phyloP scores from a whole-genome alignment of 2,113 vertebrate species.

The Misgurnus anguillicaudatus region DNA sequence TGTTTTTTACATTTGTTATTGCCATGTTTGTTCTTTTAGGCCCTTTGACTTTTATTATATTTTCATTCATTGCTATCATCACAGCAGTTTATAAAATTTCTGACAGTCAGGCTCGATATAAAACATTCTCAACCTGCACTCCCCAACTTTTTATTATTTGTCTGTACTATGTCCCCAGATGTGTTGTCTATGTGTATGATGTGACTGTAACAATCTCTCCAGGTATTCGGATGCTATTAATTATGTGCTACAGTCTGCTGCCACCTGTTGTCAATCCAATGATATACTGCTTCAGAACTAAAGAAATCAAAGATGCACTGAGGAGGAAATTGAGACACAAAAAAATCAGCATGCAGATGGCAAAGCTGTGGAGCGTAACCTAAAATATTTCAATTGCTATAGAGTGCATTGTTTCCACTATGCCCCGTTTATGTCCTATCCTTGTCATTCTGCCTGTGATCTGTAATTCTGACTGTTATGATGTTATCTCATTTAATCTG shows the following conservation, averaged over 20 bases:
- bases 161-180: slow-evolving; percentile 29
- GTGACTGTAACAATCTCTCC: slow-evolving; percentile 47
- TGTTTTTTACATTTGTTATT: slow-evolving; percentile 17
- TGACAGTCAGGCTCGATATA: slow-evolving; percentile 9
- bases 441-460: too few species aligned
- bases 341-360: slow-evolving; percentile 38
- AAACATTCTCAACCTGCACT: slow-evolving; percentile 48
- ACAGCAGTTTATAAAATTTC: slow-evolving; percentile 60
- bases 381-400: not conserved
- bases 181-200: slow-evolving; percentile 64
- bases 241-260: slow-evolving; percentile 37
- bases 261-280: slow-evolving; percentile 66
- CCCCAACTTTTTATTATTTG: slow-evolving; percentile 70
- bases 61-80: slow-evolving; percentile 64
- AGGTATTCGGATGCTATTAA: slow-evolving; percentile 62
- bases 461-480: not conserved
- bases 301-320: slow-evolving; percentile 64
- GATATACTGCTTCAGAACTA: slow-evolving; percentile 54
- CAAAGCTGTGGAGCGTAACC: not conserved
- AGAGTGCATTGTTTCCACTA: not conserved
- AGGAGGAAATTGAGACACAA: slow-evolving; percentile 41
- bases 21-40: slow-evolving; percentile 67
- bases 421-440: not conserved
- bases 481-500: too few species aligned
- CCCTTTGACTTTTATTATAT: slow-evolving; percentile 61